These are phyloP conservation scores for Pangasius djambal DNA, from an alignment of 2,797 vertebrate species.

Conservation along the genomic window DNA sequence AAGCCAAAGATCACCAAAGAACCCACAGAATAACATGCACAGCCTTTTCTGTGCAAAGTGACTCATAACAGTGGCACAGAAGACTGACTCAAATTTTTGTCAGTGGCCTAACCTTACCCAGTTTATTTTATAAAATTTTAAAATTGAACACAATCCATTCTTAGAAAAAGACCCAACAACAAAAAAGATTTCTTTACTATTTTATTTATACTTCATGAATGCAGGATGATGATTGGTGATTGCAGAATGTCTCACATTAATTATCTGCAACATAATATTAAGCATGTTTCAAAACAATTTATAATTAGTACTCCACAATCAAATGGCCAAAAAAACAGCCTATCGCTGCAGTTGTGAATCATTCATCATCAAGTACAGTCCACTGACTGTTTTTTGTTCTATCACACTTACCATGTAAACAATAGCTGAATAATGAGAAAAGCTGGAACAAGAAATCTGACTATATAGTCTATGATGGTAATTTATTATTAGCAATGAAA, in stretches of 20 bases:
- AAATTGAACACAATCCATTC: not conserved
- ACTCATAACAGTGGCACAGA: not conserved
- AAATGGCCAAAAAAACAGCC: not conserved
- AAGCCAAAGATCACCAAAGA: constrained; percentile 22
- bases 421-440: constrained; percentile 44
- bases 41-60: not conserved
- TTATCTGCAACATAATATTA: constrained; percentile 8
- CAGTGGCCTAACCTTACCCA: not conserved
- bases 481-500: constrained; percentile 73
- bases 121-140: not conserved
- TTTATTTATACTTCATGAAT: constrained; percentile 9
- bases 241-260: not conserved
- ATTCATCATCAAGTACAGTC: constrained; percentile 22
- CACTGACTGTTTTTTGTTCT: not conserved
- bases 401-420: constrained; percentile 42
- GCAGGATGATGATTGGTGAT: not conserved
- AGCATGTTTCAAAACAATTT: constrained; percentile 31
- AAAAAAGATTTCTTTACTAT: constrained; percentile 3
- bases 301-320: constrained; percentile 23
- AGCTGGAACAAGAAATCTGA: constrained; percentile 37
- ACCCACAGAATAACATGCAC: not conserved
- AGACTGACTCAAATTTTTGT: not conserved
- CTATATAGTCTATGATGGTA: constrained; percentile 53
- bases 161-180: not conserved
- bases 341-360: constrained; percentile 19